Conservation (phyloP, 2,797 vertebrate genomes). For the Sylvilagus floridanus region DNA sequence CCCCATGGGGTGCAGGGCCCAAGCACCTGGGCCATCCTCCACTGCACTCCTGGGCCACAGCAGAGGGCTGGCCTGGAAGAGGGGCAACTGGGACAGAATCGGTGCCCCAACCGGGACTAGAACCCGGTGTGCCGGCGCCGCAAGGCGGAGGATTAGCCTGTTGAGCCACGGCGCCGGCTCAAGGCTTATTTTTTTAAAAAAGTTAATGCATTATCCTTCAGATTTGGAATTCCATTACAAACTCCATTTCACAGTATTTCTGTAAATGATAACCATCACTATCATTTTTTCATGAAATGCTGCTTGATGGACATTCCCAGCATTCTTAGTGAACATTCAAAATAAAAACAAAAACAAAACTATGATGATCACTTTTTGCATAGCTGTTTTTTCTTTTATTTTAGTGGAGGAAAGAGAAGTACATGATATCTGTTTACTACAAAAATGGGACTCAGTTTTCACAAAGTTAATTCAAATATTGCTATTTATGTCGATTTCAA, state of each 20-base stretch:
- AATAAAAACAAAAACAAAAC: slow-evolving; percentile 5
- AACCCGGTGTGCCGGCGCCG: no score
- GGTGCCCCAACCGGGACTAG: no score
- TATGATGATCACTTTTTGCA: background rate
- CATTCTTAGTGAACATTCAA: background rate
- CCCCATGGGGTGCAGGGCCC: no score
- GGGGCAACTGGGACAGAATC: no score
- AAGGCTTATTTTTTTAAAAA: background rate
- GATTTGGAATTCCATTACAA: background rate
- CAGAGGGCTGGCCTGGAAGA: no score
- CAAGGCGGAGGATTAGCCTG: no score
- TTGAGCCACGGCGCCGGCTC: no score
- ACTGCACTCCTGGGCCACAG: no score
- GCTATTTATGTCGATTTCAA: background rate
- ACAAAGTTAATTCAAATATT: background rate
- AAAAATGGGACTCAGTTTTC: background rate
- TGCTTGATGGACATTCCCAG: background rate
- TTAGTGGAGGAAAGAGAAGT: background rate
- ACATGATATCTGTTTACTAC: background rate
- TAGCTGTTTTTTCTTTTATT: background rate
- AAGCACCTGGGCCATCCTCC: no score
- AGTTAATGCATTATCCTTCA: background rate
- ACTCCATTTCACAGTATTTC: background rate
- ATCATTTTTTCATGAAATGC: background rate
- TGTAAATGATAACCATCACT: background rate